A percentile compares a stretch with the other conserved stretches of the same genome.
phyloP scores from a whole-genome alignment of 1,140 invertebrate genomes.

The Scaptodrosophila lebanonensis region DNA sequence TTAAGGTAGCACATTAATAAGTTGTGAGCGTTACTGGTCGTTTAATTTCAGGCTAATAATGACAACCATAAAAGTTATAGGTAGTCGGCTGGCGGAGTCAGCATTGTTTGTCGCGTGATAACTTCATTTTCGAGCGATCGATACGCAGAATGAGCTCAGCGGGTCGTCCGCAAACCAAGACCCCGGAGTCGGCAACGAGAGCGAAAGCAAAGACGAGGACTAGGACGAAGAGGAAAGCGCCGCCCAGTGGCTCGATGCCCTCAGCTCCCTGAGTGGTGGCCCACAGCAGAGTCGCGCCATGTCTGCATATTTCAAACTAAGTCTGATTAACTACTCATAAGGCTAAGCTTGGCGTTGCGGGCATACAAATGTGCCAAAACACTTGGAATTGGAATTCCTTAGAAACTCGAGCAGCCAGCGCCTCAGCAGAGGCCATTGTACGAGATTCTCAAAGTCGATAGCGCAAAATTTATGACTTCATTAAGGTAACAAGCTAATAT shows the following conservation, averaged over 20 bases:
- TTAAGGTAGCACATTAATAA: constrained; percentile 73
- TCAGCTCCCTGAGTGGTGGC: constrained; percentile 24
- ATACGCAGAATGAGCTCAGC: constrained; percentile 41
- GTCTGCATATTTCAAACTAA: constrained; percentile 73
- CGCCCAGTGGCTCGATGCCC: neutral
- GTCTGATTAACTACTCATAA: constrained; percentile 74
- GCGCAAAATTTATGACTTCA: constrained; percentile 73
- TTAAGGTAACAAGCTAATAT: constrained; percentile 74
- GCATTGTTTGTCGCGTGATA: constrained; percentile 70
- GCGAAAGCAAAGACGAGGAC: too few species aligned
- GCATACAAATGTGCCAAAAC: constrained; percentile 56
- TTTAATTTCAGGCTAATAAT: constrained; percentile 72
- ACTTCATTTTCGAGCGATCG: constrained; percentile 47
- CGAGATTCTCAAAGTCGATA: constrained; percentile 57
- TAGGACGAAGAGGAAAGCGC: too few species aligned
- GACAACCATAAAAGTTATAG: constrained; percentile 70
- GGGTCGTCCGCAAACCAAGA: constrained; percentile 8
- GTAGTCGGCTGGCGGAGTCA: constrained; percentile 13
- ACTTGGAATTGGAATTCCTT: constrained; percentile 62
- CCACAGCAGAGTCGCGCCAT: constrained; percentile 49
- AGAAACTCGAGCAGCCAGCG: constrained; percentile 47
- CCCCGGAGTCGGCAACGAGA: too few species aligned
- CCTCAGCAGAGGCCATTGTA: neutral
- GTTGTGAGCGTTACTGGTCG: constrained; percentile 38
- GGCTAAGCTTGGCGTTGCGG: constrained; percentile 22